Conservation (phyloP, 2,113 vertebrate genomes). For the Podarcis raffonei region DNA sequence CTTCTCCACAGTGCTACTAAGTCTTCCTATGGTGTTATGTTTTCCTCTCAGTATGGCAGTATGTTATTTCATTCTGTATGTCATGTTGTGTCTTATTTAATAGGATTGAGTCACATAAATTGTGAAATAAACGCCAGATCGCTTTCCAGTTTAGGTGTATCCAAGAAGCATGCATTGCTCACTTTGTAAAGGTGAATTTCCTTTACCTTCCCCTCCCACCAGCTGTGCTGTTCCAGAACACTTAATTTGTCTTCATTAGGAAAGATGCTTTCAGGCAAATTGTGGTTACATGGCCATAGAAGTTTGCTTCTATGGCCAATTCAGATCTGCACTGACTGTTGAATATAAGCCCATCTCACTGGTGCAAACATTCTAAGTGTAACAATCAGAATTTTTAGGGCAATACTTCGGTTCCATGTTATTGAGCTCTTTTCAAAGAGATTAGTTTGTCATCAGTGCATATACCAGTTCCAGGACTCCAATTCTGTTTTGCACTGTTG, state of each 20-base stretch:
- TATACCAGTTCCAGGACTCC: background rate
- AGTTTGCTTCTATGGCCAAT: constrained; percentile 33
- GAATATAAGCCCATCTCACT: constrained; percentile 26
- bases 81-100: constrained; percentile 53
- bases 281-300: constrained; percentile 33
- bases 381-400: constrained; percentile 2
- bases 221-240: constrained; percentile 41
- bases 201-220: background rate
- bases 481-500: background rate
- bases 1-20: constrained; percentile 24
- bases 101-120: constrained; percentile 36
- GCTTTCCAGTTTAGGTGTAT: constrained; percentile 40
- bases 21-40: background rate
- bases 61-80: constrained; percentile 47
- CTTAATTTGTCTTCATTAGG: constrained; percentile 59
- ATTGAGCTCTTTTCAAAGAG: too few relatives aligned
- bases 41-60: constrained; percentile 36
- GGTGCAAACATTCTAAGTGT: constrained; percentile 38
- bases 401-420: constrained; percentile 30
- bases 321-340: background rate
- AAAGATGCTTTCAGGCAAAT: constrained; percentile 55
- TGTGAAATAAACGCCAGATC: constrained; percentile 49
- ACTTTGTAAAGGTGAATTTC: background rate
- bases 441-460: background rate
- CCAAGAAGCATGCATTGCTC: constrained; percentile 18